Percentiles rank a stretch among this genome's conserved stretches.
These are phyloP conservation scores for Tillus elongatus DNA, from an alignment of 2,888 invertebrate species.

Conservation along the genomic window DNA sequence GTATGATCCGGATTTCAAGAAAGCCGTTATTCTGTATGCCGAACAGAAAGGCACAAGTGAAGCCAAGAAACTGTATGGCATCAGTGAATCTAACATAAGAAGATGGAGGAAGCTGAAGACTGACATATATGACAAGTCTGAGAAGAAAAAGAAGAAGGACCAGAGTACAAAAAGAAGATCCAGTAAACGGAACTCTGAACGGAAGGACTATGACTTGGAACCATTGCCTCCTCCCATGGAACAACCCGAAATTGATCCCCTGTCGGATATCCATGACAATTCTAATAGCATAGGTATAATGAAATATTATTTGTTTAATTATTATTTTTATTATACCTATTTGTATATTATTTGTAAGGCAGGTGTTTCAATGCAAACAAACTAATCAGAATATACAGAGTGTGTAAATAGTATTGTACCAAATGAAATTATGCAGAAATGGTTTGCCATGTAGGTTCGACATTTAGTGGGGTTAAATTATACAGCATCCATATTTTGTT, in stretches of 20 bases:
- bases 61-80: conserved; percentile 31
- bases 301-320: too few relatives aligned
- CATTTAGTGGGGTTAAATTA: too few relatives aligned
- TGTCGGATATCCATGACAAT: conserved; percentile 9
- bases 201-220: conserved; percentile 12
- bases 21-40: conserved; percentile 32
- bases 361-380: too few relatives aligned
- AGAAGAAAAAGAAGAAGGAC: not conserved
- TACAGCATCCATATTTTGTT: too few relatives aligned
- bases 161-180: conserved; percentile 1
- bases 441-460: too few relatives aligned
- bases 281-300: conserved; percentile 13
- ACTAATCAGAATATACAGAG: too few relatives aligned
- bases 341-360: too few relatives aligned
- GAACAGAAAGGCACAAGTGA: conserved; percentile 31
- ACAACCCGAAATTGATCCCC: not conserved
- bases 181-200: conserved; percentile 8
- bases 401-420: too few relatives aligned
- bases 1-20: conserved; percentile 33
- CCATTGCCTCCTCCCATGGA: too few relatives aligned
- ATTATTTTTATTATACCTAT: too few relatives aligned
- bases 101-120: conserved; percentile 30
- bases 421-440: too few relatives aligned
- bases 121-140: not conserved
- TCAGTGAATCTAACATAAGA: conserved; percentile 33